These are phyloP conservation scores for Mallotus villosus DNA, from an alignment of 2,797 vertebrate genomes.

Conservation along the genomic window DNA sequence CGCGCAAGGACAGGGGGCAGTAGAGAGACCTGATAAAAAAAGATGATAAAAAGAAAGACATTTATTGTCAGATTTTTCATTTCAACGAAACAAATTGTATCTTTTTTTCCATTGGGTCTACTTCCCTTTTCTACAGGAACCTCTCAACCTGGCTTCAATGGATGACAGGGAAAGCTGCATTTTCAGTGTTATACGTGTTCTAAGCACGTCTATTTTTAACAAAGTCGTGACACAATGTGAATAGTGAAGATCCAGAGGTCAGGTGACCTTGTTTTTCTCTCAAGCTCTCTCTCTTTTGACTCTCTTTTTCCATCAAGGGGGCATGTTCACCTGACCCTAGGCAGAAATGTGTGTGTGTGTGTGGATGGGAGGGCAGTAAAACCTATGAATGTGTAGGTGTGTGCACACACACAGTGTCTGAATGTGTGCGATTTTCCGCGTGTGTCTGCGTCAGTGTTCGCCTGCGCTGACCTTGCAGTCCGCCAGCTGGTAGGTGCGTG, in stretches of 20 bases:
- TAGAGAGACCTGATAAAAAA: constrained; percentile 74
- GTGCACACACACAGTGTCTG: neutral
- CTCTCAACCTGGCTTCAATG: neutral
- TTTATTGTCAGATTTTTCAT: neutral
- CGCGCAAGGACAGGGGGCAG: constrained; percentile 79
- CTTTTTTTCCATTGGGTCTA: neutral
- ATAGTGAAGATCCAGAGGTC: constrained; percentile 43
- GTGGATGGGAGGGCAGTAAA: neutral
- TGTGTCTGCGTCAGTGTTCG: neutral
- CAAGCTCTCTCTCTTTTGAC: neutral
- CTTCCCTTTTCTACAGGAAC: neutral
- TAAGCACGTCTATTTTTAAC: neutral
- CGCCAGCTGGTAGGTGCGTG: constrained; percentile 69
- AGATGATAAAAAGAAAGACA: neutral
- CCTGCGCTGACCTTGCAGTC: constrained; percentile 76
- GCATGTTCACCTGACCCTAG: too few species aligned
- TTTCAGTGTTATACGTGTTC: neutral
- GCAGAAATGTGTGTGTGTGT: too few species aligned
- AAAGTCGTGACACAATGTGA: constrained; percentile 26
- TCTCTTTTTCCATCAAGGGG: too few species aligned
- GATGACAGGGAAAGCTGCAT: neutral
- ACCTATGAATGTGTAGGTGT: neutral
- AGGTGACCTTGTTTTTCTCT: constrained; percentile 11
- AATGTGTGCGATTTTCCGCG: too few species aligned
- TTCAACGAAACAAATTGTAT: neutral